phyloP scores from a whole-genome alignment of 2,797 vertebrate genomes.

The Poliocrania exsul region DNA sequence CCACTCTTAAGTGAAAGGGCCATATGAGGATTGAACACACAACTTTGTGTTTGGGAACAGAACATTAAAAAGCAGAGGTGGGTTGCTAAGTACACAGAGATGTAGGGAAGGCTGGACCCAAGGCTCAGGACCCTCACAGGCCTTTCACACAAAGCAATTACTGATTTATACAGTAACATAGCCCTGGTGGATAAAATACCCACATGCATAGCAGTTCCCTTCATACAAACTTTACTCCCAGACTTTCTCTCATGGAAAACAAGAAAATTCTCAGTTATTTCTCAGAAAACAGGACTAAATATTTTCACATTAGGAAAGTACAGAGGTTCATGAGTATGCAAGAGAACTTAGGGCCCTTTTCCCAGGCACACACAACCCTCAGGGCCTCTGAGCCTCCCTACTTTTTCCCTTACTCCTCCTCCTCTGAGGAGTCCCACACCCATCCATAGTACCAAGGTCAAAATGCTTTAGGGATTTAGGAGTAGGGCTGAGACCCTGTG shows the following conservation, averaged over 20 bases:
- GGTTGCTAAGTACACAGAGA: neutral
- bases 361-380: neutral
- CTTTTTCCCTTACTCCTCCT: neutral
- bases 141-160: neutral
- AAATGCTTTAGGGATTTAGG: neutral
- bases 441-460: neutral
- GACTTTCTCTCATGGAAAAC: neutral
- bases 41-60: neutral
- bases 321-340: neutral
- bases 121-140: neutral
- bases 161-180: neutral
- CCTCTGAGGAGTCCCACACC: neutral
- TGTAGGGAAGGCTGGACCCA: fast-evolving
- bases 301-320: neutral
- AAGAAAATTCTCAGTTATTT: neutral
- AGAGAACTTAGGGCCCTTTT: neutral
- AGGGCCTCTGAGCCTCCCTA: neutral
- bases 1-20: too few species aligned
- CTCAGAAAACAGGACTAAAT: neutral
- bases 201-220: neutral
- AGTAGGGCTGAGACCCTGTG: neutral
- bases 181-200: neutral
- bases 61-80: neutral
- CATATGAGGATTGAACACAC: neutral
- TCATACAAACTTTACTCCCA: neutral